Base-by-base conservation (phyloP, 2,113 vertebrate species). In the Cranoglanis bouderius region DNA sequence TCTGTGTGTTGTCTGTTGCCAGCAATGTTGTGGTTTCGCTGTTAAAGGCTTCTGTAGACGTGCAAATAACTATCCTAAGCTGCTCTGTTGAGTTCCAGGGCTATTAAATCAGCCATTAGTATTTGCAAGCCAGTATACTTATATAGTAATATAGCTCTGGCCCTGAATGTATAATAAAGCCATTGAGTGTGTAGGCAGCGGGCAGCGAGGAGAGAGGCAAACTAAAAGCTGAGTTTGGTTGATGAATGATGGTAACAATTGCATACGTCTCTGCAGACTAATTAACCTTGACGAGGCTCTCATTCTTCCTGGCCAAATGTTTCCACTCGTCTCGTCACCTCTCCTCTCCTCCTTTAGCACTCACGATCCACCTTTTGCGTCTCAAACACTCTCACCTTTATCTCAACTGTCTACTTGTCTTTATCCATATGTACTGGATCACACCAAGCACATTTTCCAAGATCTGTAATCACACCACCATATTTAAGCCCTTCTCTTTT, bases 271-370 rank as follows among this genome's bases (percentile, higher is more conserved):
- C 95, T 91, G 93, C 93, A 94, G 94, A 93, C 95, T 95, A 95
- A 96, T 96, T 96, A 96, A 96, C 96, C 96, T 96, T 96, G 96
- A 95, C 94, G 92, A 95, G 94, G 91, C 92, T 94, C 92, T 85
- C 88, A 90, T 92, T 93, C 93, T 94, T 94, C 92, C 93, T 91
- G 94, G 93, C 92, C 92, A 95, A 94, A 94, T 92, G 93, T 95
- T 94, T 94, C 94, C 91, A 75, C 84, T 87, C 77, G 43, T 87
- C 85, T 86, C 65, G 32, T 88, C 87, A 75, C 88, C 75, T 92
- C 77, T 75, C 26, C n/a, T 16, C 46, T 83, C 19, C 40, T 63
- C 24, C 83, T 26, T 40, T 59, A 24, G 83, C 81, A 29, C 65
- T 86, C 88, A 51, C 90, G 7, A 16, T 57, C 35, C 57, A 61